Percentiles rank a stretch among this genome's conserved stretches.
Conservation (phyloP, 2,113 vertebrate species). For the Pseudolaguvia tuberculata region DNA sequence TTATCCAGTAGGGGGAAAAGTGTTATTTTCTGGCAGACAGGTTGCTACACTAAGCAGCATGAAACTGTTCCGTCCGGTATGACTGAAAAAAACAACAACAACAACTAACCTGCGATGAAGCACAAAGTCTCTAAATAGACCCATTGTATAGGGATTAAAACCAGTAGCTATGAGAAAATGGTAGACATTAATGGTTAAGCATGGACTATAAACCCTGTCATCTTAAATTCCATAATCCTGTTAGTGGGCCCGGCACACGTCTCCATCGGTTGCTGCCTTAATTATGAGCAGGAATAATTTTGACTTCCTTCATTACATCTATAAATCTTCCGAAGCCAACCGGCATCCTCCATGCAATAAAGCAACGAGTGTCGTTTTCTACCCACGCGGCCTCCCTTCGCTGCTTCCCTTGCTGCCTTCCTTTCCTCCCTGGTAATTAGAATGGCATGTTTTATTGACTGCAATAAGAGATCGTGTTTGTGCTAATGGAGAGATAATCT, state of each 20-base stretch:
- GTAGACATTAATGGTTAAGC: neutral
- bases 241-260: neutral
- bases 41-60: neutral
- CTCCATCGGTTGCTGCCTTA: neutral
- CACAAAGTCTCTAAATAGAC: neutral
- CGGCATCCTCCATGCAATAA: conserved; percentile 16
- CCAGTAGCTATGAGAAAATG: neutral
- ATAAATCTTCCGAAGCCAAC: conserved; percentile 19
- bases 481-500: conserved; percentile 46
- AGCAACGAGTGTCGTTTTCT: conserved; percentile 3
- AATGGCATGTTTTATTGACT: conserved; percentile 52
- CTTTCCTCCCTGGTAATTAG: conserved; percentile 40
- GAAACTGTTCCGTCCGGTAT: neutral
- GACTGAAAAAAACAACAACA: neutral
- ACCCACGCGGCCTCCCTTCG: conserved; percentile 19
- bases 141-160: neutral
- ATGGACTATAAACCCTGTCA: neutral
- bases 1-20: neutral
- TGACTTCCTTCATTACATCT: conserved; percentile 17
- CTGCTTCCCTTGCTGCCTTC: neutral
- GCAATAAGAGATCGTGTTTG: conserved; percentile 49
- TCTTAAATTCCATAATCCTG: neutral
- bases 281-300: conserved; percentile 28
- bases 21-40: neutral
- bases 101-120: neutral